Percentiles rank a stretch among this genome's conserved stretches.
Evolutionary conservation across 2,797 vertebrate species (phyloP).

Genomic region (Pelochelys cantorii): DNA sequence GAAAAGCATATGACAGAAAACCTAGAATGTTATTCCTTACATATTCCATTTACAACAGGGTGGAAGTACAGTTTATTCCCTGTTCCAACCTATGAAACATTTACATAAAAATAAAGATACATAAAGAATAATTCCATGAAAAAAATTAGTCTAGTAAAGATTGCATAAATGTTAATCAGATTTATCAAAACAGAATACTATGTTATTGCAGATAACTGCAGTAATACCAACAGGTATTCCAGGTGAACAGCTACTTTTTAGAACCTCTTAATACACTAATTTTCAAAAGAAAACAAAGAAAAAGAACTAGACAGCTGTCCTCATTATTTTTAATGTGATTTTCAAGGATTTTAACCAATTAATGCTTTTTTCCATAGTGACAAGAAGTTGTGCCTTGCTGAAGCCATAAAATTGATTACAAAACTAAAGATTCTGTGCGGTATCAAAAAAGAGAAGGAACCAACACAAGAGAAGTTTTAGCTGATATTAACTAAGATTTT

Average conservation of each 20-base stretch:
- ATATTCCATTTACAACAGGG: not conserved
- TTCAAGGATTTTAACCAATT: conserved; percentile 1
- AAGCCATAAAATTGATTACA: not conserved
- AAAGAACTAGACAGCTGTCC: not conserved
- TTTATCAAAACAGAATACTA: conserved; percentile 6
- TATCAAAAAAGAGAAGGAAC: not conserved
- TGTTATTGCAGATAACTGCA: not conserved
- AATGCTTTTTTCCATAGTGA: not conserved
- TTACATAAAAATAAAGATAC: not conserved
- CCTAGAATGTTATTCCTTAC: not conserved
- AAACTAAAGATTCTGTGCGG: not conserved
- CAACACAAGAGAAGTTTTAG: not conserved
- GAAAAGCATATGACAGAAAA: not conserved
- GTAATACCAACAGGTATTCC: not conserved
- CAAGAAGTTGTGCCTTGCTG: not conserved
- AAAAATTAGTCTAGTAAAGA: not conserved
- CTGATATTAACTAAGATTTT: not conserved
- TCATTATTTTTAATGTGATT: conserved; percentile 17
- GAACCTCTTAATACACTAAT: not conserved
- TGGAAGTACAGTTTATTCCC: not conserved
- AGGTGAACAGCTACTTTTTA: not conserved
- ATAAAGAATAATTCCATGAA: not conserved
- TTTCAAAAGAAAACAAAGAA: conserved; percentile 11
- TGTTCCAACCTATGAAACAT: not conserved
- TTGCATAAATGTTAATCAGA: not conserved